Evolutionary conservation across 2,797 vertebrate species (phyloP).

Genomic region (Lerista edwardsae): DNA sequence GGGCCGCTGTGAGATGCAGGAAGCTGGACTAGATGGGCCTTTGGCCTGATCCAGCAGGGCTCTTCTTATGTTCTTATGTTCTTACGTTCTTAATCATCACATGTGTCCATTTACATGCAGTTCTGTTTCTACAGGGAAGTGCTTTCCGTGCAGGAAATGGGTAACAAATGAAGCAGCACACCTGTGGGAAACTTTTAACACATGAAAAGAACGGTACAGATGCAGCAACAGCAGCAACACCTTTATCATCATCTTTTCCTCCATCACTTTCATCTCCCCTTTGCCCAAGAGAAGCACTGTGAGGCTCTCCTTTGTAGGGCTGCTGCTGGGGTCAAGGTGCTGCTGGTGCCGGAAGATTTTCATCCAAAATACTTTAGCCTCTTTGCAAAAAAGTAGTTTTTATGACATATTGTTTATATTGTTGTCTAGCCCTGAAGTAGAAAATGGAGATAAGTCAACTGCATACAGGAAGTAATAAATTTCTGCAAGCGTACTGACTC

Average conservation of each 20-base stretch:
- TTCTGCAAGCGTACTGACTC: background rate
- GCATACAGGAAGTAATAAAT: background rate
- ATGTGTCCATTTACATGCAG: background rate
- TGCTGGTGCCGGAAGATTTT: background rate
- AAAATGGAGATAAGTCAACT: background rate
- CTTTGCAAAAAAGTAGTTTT: too few relatives aligned
- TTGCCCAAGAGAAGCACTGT: background rate
- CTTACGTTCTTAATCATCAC: too few relatives aligned
- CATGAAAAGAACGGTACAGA: background rate
- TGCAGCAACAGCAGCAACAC: background rate
- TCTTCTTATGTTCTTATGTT: too few relatives aligned
- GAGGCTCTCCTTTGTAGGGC: background rate
- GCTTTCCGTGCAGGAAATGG: background rate
- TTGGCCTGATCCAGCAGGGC: too few relatives aligned
- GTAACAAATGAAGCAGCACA: background rate
- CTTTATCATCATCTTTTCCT: background rate
- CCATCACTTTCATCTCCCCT: background rate
- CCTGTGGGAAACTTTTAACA: background rate
- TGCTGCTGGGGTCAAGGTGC: background rate
- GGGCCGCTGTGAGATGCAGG: too few relatives aligned
- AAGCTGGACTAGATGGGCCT: too few relatives aligned
- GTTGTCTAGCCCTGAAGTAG: background rate
- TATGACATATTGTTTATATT: too few relatives aligned
- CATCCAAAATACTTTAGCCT: background rate
- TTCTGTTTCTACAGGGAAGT: background rate